Evolutionary conservation across 2,113 vertebrate genomes (phyloP), one percentile per base, ranked within the genome.

Genomic region (Plecturocebus donacophilus): DNA sequence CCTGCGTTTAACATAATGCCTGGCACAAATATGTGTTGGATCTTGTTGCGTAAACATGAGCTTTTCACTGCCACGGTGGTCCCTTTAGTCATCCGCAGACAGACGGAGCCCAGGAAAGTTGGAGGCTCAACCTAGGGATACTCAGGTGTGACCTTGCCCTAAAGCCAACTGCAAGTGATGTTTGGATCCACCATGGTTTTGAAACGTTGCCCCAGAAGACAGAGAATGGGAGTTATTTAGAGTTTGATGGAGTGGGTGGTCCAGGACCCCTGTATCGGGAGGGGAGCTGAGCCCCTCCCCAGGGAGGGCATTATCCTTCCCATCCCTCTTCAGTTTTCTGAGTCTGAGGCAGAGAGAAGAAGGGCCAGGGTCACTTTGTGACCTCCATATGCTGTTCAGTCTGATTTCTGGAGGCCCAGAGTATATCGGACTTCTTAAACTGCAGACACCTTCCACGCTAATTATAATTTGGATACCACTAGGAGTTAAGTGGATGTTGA

Each of bases 401-500:
- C 80, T 90, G 91, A 73, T 64, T 35, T 64, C 13, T 52, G 87
- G 17, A 73, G 79, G n/a, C 32, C 3, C 4, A 27, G 4, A 23
- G 84, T 45, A 4, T 49, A 38, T 87, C 73, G 73, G 1, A 80
- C 92, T 90, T 95, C 73, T 73, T 87, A 85, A 56, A n/a, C 13
- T 49, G 54, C 61, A 45, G 32, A 38, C 52, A 81, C 47, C 68
- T 20, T 86, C 68, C 92, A 95, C 68, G 47, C 76, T 95, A 86
- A 96, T 79, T 97, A 77, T 89, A 91, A 95, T 95, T 94, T 93
- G 66, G 77, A 30, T 49, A 86, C 49, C 77, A 91, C 89, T 42
- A 73, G 82, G 77, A 94, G 66, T 91, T 86, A 93, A 96, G 95
- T 94, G 92, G 71, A 79, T 79, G 90, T 73, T 94, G 94, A 95